phyloP scores from a whole-genome alignment of 2,888 invertebrate genomes.

The Oligia latruncula region DNA sequence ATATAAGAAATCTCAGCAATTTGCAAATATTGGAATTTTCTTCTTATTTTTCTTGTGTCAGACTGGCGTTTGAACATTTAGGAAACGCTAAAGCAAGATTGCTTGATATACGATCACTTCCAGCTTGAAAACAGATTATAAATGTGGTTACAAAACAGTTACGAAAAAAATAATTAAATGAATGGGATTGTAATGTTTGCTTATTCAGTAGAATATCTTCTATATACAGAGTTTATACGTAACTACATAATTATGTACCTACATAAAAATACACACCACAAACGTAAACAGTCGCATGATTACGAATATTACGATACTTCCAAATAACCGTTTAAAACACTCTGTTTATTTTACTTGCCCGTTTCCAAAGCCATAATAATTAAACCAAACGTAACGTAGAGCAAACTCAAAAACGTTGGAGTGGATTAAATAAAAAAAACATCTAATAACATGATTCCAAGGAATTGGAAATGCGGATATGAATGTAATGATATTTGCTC shows the following conservation, averaged over 20 bases:
- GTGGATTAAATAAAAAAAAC: slow-evolving; percentile 37
- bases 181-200: background rate
- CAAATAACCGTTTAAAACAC: slow-evolving; percentile 32
- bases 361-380: slow-evolving; percentile 31
- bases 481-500: slow-evolving; percentile 80
- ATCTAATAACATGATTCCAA: slow-evolving; percentile 69
- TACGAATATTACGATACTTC: slow-evolving; percentile 1
- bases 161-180: background rate
- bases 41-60: background rate
- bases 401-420: slow-evolving; percentile 25
- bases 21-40: background rate
- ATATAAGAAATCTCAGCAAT: background rate
- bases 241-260: background rate
- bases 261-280: slow-evolving; percentile 10
- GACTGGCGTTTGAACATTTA: background rate
- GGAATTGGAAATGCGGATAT: slow-evolving; percentile 74
- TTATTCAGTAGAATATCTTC: background rate
- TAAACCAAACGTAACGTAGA: slow-evolving; percentile 32
- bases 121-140: background rate
- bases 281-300: slow-evolving; percentile 18
- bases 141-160: background rate
- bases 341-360: slow-evolving; percentile 27
- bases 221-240: background rate
- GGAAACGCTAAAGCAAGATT: background rate
- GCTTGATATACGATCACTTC: background rate